Percentiles rank a stretch among this genome's conserved stretches.
These are phyloP conservation scores for Podarcis raffonei DNA, from an alignment of 2,113 vertebrate species.

Conservation along the genomic window DNA sequence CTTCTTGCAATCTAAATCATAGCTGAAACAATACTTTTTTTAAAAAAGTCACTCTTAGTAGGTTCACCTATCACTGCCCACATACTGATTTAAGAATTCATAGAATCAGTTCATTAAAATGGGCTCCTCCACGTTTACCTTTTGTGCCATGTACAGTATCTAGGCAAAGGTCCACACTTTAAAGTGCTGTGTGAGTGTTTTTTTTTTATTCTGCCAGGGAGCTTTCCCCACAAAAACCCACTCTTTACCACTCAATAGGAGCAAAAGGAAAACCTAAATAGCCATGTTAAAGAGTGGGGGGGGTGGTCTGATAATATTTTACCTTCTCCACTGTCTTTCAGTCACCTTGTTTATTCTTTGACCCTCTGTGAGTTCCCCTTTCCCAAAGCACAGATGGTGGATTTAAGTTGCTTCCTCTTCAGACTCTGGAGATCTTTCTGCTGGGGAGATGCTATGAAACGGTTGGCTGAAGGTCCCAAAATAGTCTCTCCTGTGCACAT, in stretches of 20 bases:
- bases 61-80: not conserved
- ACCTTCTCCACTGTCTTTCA: not conserved
- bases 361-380: not conserved
- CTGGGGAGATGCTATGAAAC: not conserved
- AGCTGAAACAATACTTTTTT: not conserved
- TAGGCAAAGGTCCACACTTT: too few species aligned
- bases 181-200: too few species aligned
- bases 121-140: too few species aligned
- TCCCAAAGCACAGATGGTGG: not conserved
- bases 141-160: too few species aligned
- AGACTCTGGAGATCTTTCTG: not conserved
- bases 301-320: not conserved
- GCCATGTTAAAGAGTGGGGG: too few species aligned
- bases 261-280: too few species aligned
- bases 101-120: not conserved
- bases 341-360: not conserved
- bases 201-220: too few species aligned
- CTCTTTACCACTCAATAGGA: too few species aligned
- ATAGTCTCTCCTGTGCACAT: not conserved
- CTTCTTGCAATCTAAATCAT: not conserved
- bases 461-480: not conserved
- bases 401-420: not conserved
- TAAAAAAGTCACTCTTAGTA: not conserved
- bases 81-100: not conserved
- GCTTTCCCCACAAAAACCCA: too few species aligned